Evolutionary conservation across 1,140 invertebrate species (phyloP).

Genomic region (Anastrepha ludens): DNA sequence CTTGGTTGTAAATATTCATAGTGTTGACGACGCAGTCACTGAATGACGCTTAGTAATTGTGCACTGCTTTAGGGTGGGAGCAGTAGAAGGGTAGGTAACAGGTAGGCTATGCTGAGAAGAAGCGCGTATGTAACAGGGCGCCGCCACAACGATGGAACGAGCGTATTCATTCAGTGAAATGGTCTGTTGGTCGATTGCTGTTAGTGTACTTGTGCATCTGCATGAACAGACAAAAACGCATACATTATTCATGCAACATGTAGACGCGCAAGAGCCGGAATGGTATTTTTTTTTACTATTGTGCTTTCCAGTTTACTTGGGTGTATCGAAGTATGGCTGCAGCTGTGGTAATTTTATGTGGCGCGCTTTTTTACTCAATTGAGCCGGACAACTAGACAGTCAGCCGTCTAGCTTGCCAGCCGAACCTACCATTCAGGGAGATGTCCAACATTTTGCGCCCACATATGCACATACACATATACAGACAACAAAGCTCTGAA

Average conservation of each 20-base stretch:
- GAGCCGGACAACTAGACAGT: not conserved
- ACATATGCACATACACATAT: not conserved
- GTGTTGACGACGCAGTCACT: conserved; percentile 9
- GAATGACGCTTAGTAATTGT: conserved; percentile 22
- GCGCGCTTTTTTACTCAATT: conserved; percentile 40
- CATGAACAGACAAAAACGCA: conserved; percentile 1
- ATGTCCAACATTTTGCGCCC: conserved; percentile 21
- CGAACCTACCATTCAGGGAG: conserved; percentile 8
- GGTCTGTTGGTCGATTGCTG: not conserved
- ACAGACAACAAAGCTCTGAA: not conserved
- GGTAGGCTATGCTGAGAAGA: not conserved
- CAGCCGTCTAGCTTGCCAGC: not conserved
- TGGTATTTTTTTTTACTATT: conserved; percentile 15
- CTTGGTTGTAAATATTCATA: not conserved
- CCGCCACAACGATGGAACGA: not conserved
- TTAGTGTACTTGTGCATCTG: not conserved
- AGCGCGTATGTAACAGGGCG: not conserved
- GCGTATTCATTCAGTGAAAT: not conserved
- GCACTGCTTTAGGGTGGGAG: too few relatives aligned
- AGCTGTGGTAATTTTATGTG: conserved; percentile 39
- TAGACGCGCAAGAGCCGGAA: not conserved
- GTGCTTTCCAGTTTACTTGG: not conserved
- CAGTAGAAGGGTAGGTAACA: too few relatives aligned
- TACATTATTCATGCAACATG: conserved; percentile 36
- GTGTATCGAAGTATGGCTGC: not conserved